Evolutionary conservation across 2,888 invertebrate genomes (phyloP), one percentile per base, ranked within the genome.

Genomic region (Habroteleia sp.): DNA sequence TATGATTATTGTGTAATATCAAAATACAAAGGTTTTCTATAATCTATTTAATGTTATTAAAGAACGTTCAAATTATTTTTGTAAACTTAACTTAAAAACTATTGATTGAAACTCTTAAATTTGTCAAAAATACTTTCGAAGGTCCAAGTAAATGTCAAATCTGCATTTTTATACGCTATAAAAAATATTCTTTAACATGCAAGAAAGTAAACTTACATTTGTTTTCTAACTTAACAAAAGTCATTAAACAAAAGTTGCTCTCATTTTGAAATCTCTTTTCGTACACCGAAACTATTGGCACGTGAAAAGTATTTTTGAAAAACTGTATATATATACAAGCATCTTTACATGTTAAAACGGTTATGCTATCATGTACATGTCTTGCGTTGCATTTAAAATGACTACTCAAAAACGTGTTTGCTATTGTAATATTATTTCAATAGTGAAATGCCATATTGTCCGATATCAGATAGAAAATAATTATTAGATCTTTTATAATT

Each of bases 381-480:
- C 10, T 0, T 25, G 46, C 2, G 5, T 46, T 46, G 29, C 29
- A 46, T 46, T 46, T 46, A 46, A 46, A 46, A 16, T 16, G 8
- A n/a, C 46, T 46, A 29, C 25, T 46, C 29, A 29, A 16, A 46
- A 46, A 46, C 14, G 14, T 17, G 29, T 8, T 3, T 16, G 8
- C 17, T 46, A 46, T 48, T 33, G 17, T 20, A 17, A 33, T 48
- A 33, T 31, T 17, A 48, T 33, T 48, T 33, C 14, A 46, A 46
- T 31, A 2, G 17, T 5, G 6, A 17, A 10, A 31, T 31, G 2
- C 6, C 10, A 46, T 2, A 11, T 8, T 1, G 17, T 31, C 2
- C 7, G 14, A 25, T 7, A 13, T 8, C 6, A 0, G 1, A 29
- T 16, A 7, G 17, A 16, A 29, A 1, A 16, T n/a, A 16, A 16